These are phyloP conservation scores for Hirtodrosophila duncani DNA, from an alignment of 2,888 invertebrate species.

Conservation along the genomic window DNA sequence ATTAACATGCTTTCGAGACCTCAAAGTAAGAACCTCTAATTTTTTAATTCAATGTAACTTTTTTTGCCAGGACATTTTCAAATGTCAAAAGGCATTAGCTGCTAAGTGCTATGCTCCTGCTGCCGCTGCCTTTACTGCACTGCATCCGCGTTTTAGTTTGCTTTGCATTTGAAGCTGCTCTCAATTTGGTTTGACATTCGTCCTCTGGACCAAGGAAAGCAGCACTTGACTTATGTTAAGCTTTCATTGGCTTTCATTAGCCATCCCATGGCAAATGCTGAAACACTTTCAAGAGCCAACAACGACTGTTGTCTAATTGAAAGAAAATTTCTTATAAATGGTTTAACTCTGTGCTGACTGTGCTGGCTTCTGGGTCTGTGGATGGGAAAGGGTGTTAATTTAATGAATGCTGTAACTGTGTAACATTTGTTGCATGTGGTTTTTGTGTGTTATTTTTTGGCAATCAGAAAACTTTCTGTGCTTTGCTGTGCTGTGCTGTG, in stretches of 20 bases:
- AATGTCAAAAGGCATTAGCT: too few species aligned
- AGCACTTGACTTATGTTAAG: too few species aligned
- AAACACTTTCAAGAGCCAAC: too few species aligned
- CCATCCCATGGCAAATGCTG: too few species aligned
- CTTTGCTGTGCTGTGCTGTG: too few species aligned
- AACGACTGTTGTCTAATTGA: slow-evolving; percentile 55
- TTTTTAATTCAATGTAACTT: too few species aligned
- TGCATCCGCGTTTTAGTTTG: slow-evolving; percentile 7
- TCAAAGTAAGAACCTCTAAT: too few species aligned
- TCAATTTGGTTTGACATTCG: slow-evolving; percentile 1
- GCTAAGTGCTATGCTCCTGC: too few species aligned
- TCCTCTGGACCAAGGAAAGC: slow-evolving; percentile 1
- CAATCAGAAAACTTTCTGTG: slow-evolving; percentile 1
- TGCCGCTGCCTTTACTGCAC: slow-evolving; percentile 3
- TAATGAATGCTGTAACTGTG: slow-evolving; percentile 41
- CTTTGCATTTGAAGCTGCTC: slow-evolving; percentile 18
- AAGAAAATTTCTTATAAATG: slow-evolving; percentile 44
- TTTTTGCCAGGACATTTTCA: too few species aligned
- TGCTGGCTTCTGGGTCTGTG: not conserved
- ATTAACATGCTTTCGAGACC: too few species aligned
- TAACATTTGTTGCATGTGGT: slow-evolving; percentile 36
- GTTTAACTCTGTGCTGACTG: slow-evolving; percentile 12
- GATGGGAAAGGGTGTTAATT: too few species aligned
- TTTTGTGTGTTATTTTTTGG: slow-evolving; percentile 17
- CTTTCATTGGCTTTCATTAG: too few species aligned